A percentile compares a stretch with the other conserved stretches of the same genome.
Conservation (phyloP, 1,140 invertebrate genomes). For the Dufourea novaeangliae region DNA sequence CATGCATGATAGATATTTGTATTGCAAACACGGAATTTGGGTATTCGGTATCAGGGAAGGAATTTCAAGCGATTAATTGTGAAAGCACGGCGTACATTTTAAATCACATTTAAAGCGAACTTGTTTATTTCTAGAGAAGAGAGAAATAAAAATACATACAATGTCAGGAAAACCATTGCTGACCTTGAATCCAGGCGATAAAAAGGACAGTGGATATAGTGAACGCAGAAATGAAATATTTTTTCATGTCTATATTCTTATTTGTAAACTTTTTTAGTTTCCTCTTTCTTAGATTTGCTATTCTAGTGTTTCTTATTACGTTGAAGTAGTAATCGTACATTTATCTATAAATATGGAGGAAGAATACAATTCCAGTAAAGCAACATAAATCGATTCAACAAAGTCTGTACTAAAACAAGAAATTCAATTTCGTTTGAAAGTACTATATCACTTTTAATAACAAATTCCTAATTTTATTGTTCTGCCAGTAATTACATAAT, state of each 20-base stretch:
- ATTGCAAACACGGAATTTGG: not conserved
- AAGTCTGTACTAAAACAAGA: not conserved
- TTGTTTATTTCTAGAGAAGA: conserved; percentile 59
- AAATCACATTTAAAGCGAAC: conserved; percentile 30
- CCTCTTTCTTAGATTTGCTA: not conserved
- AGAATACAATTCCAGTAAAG: not conserved
- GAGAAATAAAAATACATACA: conserved; percentile 38
- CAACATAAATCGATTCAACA: not conserved
- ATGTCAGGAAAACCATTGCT: conserved; percentile 4
- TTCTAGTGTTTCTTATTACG: not conserved
- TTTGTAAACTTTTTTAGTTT: not conserved
- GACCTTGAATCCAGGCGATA: not conserved
- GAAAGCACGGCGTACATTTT: not conserved
- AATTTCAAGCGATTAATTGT: not conserved
- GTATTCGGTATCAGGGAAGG: too few species aligned
- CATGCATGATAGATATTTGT: not conserved
- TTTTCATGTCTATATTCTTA: not conserved
- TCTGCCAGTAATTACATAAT: not conserved
- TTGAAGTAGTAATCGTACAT: too few species aligned
- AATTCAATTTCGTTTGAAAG: not conserved
- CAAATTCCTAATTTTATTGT: not conserved
- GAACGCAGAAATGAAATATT: not conserved
- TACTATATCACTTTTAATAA: not conserved
- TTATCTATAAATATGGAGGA: not conserved
- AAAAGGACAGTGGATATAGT: not conserved